Base-by-base conservation (phyloP, 1,140 invertebrate species). In the Ptiloglossa arizonensis region DNA sequence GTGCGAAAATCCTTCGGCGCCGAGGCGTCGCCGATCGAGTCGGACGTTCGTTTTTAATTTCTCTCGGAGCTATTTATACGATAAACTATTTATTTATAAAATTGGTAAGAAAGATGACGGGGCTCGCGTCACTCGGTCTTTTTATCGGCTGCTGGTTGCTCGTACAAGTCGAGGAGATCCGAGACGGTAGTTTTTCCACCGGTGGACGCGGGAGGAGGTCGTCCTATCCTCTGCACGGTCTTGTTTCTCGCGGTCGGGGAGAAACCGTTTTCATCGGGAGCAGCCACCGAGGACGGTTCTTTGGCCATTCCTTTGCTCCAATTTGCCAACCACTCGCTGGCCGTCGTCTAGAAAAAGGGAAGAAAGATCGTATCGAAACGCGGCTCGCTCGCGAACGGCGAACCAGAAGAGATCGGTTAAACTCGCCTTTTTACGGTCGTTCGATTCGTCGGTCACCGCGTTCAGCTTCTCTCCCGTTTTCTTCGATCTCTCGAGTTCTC, bases 401-500 rank as follows among this genome's bases (percentile, higher is more conserved):
- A n/a, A n/a, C n/a, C n/a, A n/a, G n/a, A n/a, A n/a, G n/a, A n/a
- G 5, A 5, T 64, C 1, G 32, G 1, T 19, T 13, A 22, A 11
- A 35, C 15, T 72, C 54, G 84, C 82, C 27, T 77, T 57, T 2
- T 80, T 44, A 4, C 64, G 46, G 1, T 72, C 15, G 2, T 29
- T 41, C n/a, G n/a, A n/a, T 9, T 38, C 48, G 0, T 48, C 0
- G 0, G 1, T 8, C 13, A 46, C 6, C 0, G 38, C 46, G 0
- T 73, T 74, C 11, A 70, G 11, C n/a, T 64, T 70, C 15, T 77
- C 64, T 13, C 66, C 56, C 3, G 56, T 48, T 27, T 32, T 48
- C 38, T 83, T 86, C 0, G 85, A 57, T 64, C 76, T 88, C 32
- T 87, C 84, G 38, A 90, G 27, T 54, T 90, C 85, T 8, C 86